Evolutionary conservation across 2,113 vertebrate species (phyloP).

Genomic region (Phoxinus phoxinus): DNA sequence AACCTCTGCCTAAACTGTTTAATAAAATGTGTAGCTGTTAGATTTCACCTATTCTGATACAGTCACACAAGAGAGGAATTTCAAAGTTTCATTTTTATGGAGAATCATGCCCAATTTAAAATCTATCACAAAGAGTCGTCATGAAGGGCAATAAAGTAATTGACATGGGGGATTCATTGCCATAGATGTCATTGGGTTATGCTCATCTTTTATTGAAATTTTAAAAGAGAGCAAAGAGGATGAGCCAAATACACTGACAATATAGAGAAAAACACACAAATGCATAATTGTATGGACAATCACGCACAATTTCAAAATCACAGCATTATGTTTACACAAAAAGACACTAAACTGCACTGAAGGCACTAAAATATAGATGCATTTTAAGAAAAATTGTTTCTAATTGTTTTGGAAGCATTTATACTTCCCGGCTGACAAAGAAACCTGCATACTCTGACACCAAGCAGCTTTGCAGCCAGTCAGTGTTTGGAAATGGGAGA

Average conservation of each 20-base stretch:
- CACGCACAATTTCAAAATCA: background rate
- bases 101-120: background rate
- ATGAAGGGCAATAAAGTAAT: slow-evolving; percentile 9
- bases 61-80: background rate
- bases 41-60: slow-evolving; percentile 10
- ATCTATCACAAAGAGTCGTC: slow-evolving; percentile 12
- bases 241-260: background rate
- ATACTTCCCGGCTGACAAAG: background rate
- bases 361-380: background rate
- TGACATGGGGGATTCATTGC: background rate
- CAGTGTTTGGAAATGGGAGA: background rate
- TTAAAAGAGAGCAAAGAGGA: background rate
- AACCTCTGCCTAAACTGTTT: slow-evolving; percentile 1
- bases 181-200: background rate
- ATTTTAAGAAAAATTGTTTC: background rate
- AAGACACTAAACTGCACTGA: background rate
- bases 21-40: slow-evolving; percentile 9
- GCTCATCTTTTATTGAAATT: background rate
- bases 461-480: background rate
- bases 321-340: background rate
- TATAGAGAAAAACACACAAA: background rate
- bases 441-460: background rate
- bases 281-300: background rate
- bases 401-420: background rate
- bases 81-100: slow-evolving; percentile 15